Evolutionary conservation across 2,113 vertebrate species (phyloP), one percentile per base, ranked within the genome.

Genomic region (Eulemur macaco): DNA sequence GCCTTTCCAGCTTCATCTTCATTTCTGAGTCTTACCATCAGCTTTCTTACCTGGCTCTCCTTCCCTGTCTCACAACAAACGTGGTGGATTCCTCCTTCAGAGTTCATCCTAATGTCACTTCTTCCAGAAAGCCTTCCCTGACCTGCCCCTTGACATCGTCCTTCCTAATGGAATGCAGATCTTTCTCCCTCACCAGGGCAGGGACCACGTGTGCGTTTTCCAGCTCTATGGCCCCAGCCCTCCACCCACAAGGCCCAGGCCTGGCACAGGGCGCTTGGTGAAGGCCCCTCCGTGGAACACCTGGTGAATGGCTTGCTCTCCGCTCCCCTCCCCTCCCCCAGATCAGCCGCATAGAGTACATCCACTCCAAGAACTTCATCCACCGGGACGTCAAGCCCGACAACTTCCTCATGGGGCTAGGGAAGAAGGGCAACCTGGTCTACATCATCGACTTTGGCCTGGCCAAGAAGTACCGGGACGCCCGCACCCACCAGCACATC

Each of bases 311-410:
- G n/a, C 60, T 17, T 14, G 13, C 56, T 37, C 5, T 29, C 20
- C 13, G 17, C 13, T 1, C 52, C 20, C 78, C 21, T 66, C 21
- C 2, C 1, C 8, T 0, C 34, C 96, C 54, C 76, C 96, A 99
- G 99, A 99, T 99, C 96, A 99, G 99, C 97, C 99, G 99, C 92
- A 99, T 99, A 11, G 99, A 99, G 98, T 99, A 99, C 96, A 99
- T 99, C 98, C 99, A 99, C 99, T 99, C 99, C 96, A 99, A 99
- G 99, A 99, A 99, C 96, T 99, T 99, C 98, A 99, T 99, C 97
- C 99, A 99, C 97, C 99, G 99, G 54, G 99, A 99, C 45, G 99
- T 99, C 77, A 99, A 99, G 96, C 99, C 99, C 0, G 99, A 99
- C 97, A 99, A 99, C 98, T 99, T 99, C 96, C 99, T 99, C 58